Conservation (phyloP, 2,113 vertebrate genomes). For the Cacatua alba region DNA sequence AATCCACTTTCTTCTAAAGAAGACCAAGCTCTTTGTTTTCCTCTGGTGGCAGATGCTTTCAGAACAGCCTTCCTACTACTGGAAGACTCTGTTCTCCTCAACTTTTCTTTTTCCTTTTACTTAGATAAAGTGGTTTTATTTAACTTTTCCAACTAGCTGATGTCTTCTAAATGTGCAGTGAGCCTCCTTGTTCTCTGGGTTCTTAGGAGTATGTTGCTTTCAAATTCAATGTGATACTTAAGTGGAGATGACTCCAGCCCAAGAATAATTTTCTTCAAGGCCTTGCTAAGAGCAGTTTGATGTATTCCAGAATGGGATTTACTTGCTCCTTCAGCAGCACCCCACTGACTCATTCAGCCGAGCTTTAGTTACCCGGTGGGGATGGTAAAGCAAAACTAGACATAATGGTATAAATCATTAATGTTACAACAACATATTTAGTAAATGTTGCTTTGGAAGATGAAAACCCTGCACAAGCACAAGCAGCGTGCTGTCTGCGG, state of each 20-base stretch:
- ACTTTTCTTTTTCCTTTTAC: background rate
- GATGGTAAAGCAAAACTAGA: background rate
- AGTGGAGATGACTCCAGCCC: background rate
- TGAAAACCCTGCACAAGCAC: too few relatives aligned
- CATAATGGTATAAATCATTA: background rate
- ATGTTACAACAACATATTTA: background rate
- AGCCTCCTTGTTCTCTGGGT: background rate
- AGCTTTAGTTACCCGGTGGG: background rate
- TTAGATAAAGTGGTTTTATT: background rate
- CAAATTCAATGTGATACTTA: background rate
- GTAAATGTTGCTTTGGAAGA: background rate
- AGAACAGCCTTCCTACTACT: background rate
- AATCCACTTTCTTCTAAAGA: background rate
- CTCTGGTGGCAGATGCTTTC: background rate
- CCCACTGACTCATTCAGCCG: background rate
- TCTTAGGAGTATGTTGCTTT: background rate
- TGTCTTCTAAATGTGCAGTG: background rate
- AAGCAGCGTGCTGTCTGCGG: background rate
- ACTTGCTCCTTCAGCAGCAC: background rate
- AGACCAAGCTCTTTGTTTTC: background rate
- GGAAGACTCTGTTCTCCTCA: background rate
- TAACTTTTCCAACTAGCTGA: background rate
- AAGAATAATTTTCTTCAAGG: background rate
- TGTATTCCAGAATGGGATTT: background rate
- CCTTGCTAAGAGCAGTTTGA: background rate